phyloP scores from a whole-genome alignment of 2,113 vertebrate genomes.

The Pseudorectes ferrugineus region DNA sequence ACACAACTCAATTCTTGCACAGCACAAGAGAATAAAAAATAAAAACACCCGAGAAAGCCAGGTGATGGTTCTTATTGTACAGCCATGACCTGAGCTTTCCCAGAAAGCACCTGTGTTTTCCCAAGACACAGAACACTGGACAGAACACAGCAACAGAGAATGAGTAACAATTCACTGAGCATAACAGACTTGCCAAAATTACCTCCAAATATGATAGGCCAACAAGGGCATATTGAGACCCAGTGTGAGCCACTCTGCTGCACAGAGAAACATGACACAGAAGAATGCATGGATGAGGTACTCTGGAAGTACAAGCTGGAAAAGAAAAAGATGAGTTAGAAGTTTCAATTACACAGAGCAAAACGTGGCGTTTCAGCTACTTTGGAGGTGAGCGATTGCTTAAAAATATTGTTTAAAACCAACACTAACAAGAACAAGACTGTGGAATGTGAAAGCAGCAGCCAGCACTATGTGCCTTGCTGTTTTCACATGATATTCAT shows the following conservation, averaged over 20 bases:
- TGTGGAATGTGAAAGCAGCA: slow-evolving; percentile 9
- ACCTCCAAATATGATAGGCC: slow-evolving; percentile 99
- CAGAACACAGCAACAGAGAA: not conserved
- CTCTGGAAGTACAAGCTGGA: slow-evolving; percentile 97
- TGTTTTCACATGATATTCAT: not conserved
- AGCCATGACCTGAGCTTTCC: not conserved
- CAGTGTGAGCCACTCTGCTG: slow-evolving; percentile 96
- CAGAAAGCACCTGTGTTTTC: not conserved
- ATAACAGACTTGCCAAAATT: not conserved
- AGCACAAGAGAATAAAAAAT: not conserved
- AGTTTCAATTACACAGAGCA: not conserved
- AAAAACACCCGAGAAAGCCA: not conserved
- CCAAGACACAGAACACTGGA: not conserved
- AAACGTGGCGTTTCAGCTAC: not conserved
- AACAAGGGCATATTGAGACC: slow-evolving; percentile 94
- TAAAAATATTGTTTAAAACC: not conserved
- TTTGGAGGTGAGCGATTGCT: not conserved
- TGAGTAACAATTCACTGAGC: not conserved
- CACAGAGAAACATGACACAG: slow-evolving; percentile 99
- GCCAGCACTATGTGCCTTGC: not conserved
- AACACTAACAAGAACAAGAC: not conserved
- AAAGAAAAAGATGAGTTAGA: slow-evolving; percentile 48
- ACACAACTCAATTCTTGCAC: not conserved
- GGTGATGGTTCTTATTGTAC: not conserved
- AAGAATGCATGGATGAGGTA: slow-evolving; percentile 99